Conservation (phyloP, 2,113 vertebrate genomes). For the Hippolais icterina region DNA sequence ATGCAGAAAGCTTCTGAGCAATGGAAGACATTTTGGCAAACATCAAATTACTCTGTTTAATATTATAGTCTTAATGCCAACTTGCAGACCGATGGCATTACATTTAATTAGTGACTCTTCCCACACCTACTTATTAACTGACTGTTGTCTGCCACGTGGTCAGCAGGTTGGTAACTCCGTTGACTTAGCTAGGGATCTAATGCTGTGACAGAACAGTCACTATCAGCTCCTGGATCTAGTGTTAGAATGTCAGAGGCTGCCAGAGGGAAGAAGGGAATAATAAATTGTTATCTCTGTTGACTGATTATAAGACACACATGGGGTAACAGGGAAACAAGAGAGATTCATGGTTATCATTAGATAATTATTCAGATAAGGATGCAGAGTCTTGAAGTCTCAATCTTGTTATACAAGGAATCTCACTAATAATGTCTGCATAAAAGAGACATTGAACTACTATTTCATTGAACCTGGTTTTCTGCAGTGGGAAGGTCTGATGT, state of each 20-base stretch:
- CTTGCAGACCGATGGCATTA: background rate
- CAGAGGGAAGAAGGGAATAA: background rate
- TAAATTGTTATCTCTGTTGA: background rate
- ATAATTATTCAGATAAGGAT: slow-evolving; percentile 4
- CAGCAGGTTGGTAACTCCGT: background rate
- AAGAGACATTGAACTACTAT: background rate
- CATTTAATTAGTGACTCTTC: background rate
- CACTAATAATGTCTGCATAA: background rate
- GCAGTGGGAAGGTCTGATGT: background rate
- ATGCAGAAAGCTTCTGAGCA: background rate
- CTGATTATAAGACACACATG: background rate
- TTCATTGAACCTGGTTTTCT: background rate
- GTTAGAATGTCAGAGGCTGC: background rate
- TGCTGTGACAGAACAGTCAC: background rate
- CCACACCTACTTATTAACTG: background rate
- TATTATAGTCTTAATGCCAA: background rate
- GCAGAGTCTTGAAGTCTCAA: background rate
- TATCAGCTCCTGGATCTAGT: background rate
- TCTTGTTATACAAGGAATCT: background rate
- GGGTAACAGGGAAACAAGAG: background rate
- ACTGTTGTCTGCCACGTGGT: background rate
- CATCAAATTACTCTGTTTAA: background rate
- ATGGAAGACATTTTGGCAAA: background rate
- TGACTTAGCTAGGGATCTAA: background rate
- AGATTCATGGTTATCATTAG: background rate